These are phyloP conservation scores for Halichoerus grypus DNA, from an alignment of 2,113 vertebrate species.

Conservation along the genomic window DNA sequence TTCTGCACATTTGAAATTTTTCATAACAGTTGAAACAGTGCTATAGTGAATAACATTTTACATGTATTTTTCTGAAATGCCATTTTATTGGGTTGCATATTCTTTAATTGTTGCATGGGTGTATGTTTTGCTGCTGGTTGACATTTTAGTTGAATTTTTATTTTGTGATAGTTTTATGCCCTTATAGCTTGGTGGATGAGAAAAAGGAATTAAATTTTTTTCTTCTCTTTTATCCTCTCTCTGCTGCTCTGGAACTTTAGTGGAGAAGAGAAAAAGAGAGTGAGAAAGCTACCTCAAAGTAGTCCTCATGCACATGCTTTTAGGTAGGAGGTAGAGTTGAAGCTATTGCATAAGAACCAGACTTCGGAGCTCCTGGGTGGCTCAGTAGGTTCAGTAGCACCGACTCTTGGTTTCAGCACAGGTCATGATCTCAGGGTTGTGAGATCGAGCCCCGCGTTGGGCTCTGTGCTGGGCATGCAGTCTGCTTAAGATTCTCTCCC, in stretches of 20 bases:
- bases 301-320: neutral
- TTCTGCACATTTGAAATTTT: neutral
- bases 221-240: neutral
- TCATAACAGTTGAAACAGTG: neutral
- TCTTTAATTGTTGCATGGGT: neutral
- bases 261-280: neutral
- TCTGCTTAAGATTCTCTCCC: neutral
- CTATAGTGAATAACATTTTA: neutral
- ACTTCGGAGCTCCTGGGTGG: neutral
- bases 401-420: neutral
- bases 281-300: neutral
- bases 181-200: neutral
- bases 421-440: neutral
- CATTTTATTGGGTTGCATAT: neutral
- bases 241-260: neutral
- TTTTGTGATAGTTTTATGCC: neutral
- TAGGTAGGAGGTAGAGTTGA: neutral
- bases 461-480: neutral
- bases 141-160: constrained; percentile 2
- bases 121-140: neutral
- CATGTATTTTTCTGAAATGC: neutral
- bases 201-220: neutral
- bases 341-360: neutral
- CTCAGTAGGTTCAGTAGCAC: neutral
- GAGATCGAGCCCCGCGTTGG: neutral